These are phyloP conservation scores for Argyrosomus japonicus DNA, from an alignment of 2,113 vertebrate genomes.

Conservation along the genomic window DNA sequence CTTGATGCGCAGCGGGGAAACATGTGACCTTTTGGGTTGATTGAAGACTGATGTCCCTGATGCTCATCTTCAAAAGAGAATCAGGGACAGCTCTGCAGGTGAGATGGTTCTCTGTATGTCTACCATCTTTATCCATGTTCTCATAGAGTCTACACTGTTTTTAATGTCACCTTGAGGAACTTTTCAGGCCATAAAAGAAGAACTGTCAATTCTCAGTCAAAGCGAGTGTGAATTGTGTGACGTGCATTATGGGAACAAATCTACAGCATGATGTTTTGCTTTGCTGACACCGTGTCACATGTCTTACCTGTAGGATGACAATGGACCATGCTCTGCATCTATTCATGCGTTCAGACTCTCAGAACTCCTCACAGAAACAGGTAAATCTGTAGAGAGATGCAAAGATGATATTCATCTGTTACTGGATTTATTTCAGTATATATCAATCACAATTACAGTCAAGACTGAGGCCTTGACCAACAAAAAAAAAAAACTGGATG, in stretches of 20 bases:
- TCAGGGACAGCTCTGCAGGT: not conserved
- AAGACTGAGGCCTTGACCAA: not conserved
- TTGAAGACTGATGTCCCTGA: no score
- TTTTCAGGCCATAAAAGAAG: not conserved
- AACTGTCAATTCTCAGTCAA: not conserved
- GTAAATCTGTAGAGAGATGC: constrained; percentile 44
- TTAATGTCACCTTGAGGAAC: no score
- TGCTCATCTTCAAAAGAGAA: not conserved
- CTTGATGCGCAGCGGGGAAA: no score
- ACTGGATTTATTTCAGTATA: not conserved
- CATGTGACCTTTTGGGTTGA: no score
- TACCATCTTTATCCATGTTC: not conserved
- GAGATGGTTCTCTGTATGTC: no score
- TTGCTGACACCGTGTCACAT: not conserved
- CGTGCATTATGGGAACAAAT: no score
- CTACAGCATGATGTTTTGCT: not conserved
- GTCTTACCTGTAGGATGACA: constrained; percentile 62
- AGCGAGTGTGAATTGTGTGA: not conserved
- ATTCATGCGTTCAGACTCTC: constrained; percentile 47
- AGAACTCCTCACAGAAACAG: constrained; percentile 20
- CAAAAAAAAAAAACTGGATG: not conserved
- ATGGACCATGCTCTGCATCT: constrained; percentile 38
- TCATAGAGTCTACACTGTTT: not conserved
- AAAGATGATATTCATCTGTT: constrained; percentile 21
- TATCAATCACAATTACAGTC: not conserved